Base-by-base conservation (phyloP, 2,797 vertebrate species). In the Phyllotis vaccarum region DNA sequence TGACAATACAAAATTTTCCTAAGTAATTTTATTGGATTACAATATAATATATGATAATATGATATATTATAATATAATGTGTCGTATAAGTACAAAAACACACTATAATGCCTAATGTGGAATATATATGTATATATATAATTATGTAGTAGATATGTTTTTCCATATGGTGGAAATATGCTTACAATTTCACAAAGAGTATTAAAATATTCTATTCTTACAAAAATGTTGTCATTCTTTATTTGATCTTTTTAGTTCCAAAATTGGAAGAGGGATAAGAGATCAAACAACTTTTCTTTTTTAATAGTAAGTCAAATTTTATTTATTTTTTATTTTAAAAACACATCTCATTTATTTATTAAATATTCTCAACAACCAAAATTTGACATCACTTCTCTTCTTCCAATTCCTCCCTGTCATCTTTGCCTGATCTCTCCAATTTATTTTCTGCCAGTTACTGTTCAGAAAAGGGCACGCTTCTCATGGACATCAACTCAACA, bases 1-100 rank as follows among this genome's bases (percentile, higher is more conserved):
- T 29, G 68, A 56, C 12, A 76, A 34, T 52, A 79, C 83, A 87
- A 88, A 70, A 68, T 58, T 86, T 90, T 83, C 37, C 93, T 87
- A 70, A 89, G 6, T 3, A 64, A 81, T 13, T 43, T 66, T 90
- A 34, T 54, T 94, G 34, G 1, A 80, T n/a, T n/a, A n/a, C n/a
- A n/a, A n/a, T n/a, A n/a, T n/a, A n/a, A n/a, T n/a, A n/a, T n/a
- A n/a, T n/a, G n/a, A n/a, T n/a, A 46, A 17, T 31, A 37, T 7
- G 34, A 74, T 40, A 27, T 43, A 12, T 22, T 43, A 46, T n/a
- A n/a, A n/a, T n/a, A n/a, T n/a, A n/a, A n/a, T n/a, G n/a, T n/a
- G n/a, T n/a, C 29, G 1, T 43, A 60, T 68, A 29, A 49, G 17
- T 6, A 68, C 16, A n/a, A 6, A 68, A 68, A 19, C 34, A n/a